A percentile compares a stretch with the other conserved stretches of the same genome.
phyloP scores from a whole-genome alignment of 2,113 vertebrate genomes.

The Arothron firmamentum region DNA sequence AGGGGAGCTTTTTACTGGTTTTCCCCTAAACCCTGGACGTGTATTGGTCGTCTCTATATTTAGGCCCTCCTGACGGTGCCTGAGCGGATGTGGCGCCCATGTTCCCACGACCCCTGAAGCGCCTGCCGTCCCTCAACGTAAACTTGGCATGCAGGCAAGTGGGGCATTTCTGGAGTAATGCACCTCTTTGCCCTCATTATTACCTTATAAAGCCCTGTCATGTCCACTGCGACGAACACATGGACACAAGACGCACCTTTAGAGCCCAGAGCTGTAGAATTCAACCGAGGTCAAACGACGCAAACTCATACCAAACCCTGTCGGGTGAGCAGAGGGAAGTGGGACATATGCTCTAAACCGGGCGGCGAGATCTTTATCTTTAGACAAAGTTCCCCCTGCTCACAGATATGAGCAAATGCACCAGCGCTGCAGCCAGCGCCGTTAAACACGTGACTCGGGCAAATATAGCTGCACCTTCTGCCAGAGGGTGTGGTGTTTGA shows the following conservation, averaged over 20 bases:
- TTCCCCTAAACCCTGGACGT: conserved; percentile 58
- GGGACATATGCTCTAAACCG: conserved; percentile 36
- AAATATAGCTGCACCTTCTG: conserved; percentile 54
- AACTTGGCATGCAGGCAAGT: conserved; percentile 64
- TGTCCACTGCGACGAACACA: background rate
- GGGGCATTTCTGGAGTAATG: conserved; percentile 65
- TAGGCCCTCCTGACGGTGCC: conserved; percentile 78
- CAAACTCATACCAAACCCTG: conserved; percentile 19
- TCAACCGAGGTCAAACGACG: conserved; percentile 24
- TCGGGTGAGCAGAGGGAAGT: conserved; percentile 45
- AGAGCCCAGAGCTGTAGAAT: background rate
- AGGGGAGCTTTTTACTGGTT: conserved; percentile 54
- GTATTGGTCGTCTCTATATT: conserved; percentile 76
- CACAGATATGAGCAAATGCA: conserved; percentile 32
- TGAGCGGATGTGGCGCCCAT: conserved; percentile 76
- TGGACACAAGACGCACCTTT: conserved; percentile 35
- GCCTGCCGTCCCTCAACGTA: conserved; percentile 60
- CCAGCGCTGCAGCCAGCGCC: conserved; percentile 13
- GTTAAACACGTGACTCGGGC: conserved; percentile 18
- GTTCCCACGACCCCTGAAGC: conserved; percentile 82
- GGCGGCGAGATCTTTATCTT: conserved; percentile 57
- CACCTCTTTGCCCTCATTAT: conserved; percentile 56
- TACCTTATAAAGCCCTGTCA: conserved; percentile 75
- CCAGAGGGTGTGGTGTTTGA: conserved; percentile 2
- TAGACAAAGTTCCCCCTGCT: conserved; percentile 41